Conservation (phyloP, 2,113 vertebrate species). For the Suncus etruscus region DNA sequence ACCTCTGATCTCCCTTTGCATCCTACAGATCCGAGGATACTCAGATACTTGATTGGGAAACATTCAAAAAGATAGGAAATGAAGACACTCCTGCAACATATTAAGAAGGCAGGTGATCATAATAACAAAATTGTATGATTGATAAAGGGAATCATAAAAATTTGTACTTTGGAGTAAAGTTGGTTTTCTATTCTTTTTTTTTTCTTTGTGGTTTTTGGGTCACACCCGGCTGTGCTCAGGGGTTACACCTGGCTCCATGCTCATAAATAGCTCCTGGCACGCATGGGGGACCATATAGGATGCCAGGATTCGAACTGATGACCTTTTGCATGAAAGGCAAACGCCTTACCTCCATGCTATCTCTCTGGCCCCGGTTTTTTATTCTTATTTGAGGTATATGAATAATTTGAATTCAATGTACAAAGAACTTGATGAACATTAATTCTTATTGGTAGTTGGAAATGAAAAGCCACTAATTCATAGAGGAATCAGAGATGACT, state of each 20-base stretch:
- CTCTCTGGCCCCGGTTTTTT: too few relatives aligned
- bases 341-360: too few relatives aligned
- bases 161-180: neutral
- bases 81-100: neutral
- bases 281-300: too few relatives aligned
- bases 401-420: slow-evolving; percentile 29
- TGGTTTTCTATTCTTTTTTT: too few relatives aligned
- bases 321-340: too few relatives aligned
- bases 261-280: too few relatives aligned
- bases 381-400: neutral
- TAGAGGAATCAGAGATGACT: neutral
- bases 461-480: slow-evolving; percentile 46
- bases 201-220: too few relatives aligned
- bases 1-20: neutral
- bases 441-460: neutral
- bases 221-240: too few relatives aligned
- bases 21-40: neutral
- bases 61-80: neutral
- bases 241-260: too few relatives aligned
- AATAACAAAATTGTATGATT: neutral
- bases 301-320: too few relatives aligned
- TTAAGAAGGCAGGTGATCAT: neutral
- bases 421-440: slow-evolving; percentile 6
- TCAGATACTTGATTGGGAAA: slow-evolving; percentile 23
- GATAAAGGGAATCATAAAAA: neutral